phyloP scores from a whole-genome alignment of 2,797 vertebrate species.

The Enteromius unitaeniatus region DNA sequence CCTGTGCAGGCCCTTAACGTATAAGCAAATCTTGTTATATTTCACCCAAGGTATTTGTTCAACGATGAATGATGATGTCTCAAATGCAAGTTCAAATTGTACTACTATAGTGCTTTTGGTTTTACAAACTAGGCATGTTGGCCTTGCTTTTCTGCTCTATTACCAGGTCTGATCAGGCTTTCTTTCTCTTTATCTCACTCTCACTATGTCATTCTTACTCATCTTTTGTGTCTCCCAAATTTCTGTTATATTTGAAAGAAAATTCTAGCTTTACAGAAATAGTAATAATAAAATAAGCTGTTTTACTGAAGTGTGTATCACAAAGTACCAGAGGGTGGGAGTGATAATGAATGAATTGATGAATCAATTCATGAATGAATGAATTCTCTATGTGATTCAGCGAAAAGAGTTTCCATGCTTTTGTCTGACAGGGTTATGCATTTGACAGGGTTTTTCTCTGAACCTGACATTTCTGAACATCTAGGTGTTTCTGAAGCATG shows the following conservation, averaged over 20 bases:
- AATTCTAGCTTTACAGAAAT: constrained; percentile 29
- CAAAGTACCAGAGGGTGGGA: neutral
- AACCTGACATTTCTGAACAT: neutral
- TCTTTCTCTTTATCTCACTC: neutral
- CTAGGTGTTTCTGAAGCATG: neutral
- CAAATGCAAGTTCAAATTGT: constrained; percentile 16
- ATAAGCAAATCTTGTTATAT: constrained; percentile 69
- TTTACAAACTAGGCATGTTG: constrained; percentile 42
- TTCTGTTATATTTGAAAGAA: constrained; percentile 37
- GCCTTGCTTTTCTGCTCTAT: constrained; percentile 1
- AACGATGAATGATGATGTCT: constrained; percentile 68
- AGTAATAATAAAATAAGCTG: neutral
- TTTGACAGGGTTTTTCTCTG: neutral
- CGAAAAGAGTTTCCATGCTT: neutral
- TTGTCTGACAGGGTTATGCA: neutral
- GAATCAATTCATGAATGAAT: constrained; percentile 25
- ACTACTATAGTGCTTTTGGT: constrained; percentile 51
- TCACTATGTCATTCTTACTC: neutral
- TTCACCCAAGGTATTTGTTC: constrained; percentile 68
- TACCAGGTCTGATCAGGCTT: constrained; percentile 19
- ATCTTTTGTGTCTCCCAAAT: constrained; percentile 32
- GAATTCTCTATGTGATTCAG: neutral
- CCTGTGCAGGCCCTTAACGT: constrained; percentile 59
- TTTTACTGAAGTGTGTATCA: constrained; percentile 29
- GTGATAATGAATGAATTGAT: constrained; percentile 11